Evolutionary conservation across 2,888 invertebrate genomes (phyloP).

Genomic region (Loripinus fragilis): DNA sequence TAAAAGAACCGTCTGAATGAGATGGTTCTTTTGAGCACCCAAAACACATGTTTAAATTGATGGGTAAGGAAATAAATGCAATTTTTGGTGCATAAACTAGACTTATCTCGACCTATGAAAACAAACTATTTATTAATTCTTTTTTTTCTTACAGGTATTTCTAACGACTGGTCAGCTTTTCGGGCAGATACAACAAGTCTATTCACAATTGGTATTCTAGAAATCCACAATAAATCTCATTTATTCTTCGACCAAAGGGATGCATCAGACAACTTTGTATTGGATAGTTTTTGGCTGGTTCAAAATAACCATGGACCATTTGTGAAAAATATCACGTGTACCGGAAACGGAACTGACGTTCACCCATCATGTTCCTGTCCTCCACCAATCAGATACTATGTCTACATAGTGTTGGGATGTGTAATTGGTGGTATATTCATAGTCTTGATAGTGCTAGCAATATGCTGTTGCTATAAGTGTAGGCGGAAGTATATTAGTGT

Average conservation of each 20-base stretch:
- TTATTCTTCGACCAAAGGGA: conserved; percentile 66
- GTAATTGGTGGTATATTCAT: background rate
- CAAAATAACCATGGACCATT: conserved; percentile 60
- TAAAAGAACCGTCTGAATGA: no score
- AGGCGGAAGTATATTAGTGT: background rate
- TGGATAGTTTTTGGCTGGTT: conserved; percentile 70
- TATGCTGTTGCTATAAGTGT: background rate
- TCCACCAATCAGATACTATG: conserved; percentile 46
- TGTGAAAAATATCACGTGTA: conserved; percentile 45
- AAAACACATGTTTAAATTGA: no score
- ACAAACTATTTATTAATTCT: no score
- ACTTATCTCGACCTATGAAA: no score
- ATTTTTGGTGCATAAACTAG: no score
- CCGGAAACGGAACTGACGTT: background rate
- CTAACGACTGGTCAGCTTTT: conserved; percentile 68
- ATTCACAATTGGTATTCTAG: conserved; percentile 63
- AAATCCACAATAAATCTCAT: conserved; percentile 68
- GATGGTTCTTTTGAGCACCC: no score
- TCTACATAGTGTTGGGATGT: conserved; percentile 26
- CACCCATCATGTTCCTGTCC: conserved; percentile 54
- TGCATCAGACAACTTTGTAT: conserved; percentile 28
- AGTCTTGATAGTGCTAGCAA: background rate
- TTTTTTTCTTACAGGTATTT: background rate
- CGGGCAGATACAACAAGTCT: conserved; percentile 43
- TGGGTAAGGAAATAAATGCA: no score